Evolutionary conservation across 2,113 vertebrate species (phyloP).

Genomic region (Rhynchomys soricoides): DNA sequence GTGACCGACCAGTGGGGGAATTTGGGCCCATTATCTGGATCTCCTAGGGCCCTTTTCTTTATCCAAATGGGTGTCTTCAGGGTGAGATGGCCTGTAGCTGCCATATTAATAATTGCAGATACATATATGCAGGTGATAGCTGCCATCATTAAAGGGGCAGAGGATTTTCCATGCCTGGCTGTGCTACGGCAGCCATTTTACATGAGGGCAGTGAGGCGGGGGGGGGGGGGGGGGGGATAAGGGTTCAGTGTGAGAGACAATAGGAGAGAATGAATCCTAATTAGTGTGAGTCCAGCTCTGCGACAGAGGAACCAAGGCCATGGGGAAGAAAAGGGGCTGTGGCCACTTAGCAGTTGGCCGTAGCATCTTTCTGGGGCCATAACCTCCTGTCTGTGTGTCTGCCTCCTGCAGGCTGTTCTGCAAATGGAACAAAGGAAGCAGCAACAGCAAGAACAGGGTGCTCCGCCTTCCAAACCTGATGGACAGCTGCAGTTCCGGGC

Average conservation of each 20-base stretch:
- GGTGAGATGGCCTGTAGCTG: neutral
- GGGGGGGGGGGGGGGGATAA: accelerated
- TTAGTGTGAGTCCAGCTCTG: neutral
- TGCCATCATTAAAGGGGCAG: neutral
- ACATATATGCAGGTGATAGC: accelerated
- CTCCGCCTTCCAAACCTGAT: constrained; percentile 82
- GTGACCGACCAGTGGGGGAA: constrained; percentile 76
- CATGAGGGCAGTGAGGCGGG: neutral
- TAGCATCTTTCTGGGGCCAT: neutral
- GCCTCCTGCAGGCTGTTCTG: constrained; percentile 86
- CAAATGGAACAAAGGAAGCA: constrained; percentile 93
- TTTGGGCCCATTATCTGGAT: neutral
- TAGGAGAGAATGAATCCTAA: neutral
- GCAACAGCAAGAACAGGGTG: constrained; percentile 72
- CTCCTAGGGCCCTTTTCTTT: too few species aligned
- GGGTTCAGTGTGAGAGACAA: neutral
- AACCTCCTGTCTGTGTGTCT: neutral
- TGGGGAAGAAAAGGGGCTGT: neutral
- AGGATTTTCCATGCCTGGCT: neutral
- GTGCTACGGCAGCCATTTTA: neutral
- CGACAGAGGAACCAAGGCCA: neutral
- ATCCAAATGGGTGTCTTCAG: neutral
- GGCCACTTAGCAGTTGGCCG: neutral
- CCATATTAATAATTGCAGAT: accelerated
- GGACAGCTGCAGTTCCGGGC: constrained; percentile 88